These are phyloP conservation scores for Muscina levida DNA, from an alignment of 2,888 invertebrate genomes.

Conservation along the genomic window DNA sequence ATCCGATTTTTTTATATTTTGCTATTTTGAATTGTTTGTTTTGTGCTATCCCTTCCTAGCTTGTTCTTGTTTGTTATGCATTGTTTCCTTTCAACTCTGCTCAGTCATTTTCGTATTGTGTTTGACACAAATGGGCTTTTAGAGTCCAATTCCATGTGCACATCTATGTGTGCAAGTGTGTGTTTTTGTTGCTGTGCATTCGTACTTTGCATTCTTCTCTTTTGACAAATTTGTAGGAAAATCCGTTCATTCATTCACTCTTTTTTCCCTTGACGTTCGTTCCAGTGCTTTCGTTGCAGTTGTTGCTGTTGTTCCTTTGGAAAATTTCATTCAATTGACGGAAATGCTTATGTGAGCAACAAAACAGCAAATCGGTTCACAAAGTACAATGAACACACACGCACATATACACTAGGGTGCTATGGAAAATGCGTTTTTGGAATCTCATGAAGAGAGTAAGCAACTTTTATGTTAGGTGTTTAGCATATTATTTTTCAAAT, in stretches of 20 bases:
- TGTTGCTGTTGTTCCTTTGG: conserved; percentile 51
- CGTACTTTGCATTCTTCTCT: conserved; percentile 45
- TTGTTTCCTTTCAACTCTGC: conserved; percentile 33
- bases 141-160: conserved; percentile 55
- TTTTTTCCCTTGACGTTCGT: neutral
- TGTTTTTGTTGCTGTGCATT: conserved; percentile 12
- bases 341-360: conserved; percentile 66
- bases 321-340: conserved; percentile 61
- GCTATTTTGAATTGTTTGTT: neutral
- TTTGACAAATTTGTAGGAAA: conserved; percentile 66
- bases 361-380: conserved; percentile 60
- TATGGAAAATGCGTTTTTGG: too few species aligned
- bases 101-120: conserved; percentile 60
- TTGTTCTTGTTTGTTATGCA: conserved; percentile 41
- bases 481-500: too few species aligned
- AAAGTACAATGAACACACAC: conserved; percentile 54
- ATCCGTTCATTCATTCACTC: conserved; percentile 59
- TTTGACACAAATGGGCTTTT: conserved; percentile 67
- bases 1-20: neutral
- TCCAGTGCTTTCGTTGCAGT: conserved; percentile 29
- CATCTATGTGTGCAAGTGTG: conserved; percentile 9
- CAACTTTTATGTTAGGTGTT: too few species aligned
- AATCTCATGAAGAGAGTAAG: too few species aligned
- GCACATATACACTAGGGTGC: conserved; percentile 28
- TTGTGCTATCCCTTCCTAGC: conserved; percentile 34